Conservation (phyloP, 1,140 invertebrate genomes). For the Caenorhabditis remanei region DNA sequence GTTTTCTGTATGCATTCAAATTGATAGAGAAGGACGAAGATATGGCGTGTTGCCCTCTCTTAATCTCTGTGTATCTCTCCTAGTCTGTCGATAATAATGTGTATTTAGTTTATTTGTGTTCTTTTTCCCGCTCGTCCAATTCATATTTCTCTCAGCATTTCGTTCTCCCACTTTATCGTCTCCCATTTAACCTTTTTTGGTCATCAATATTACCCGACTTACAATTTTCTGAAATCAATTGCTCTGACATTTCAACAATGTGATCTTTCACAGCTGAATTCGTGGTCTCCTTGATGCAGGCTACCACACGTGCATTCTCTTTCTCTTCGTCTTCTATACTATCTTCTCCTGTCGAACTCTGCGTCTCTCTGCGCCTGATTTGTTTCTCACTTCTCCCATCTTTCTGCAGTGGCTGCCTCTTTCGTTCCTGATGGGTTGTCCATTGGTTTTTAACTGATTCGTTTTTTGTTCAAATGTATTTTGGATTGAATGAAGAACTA, state of each 20-base stretch:
- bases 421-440: slow-evolving; percentile 4
- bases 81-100: slow-evolving; percentile 29
- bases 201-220: too few relatives aligned
- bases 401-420: background rate
- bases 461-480: background rate
- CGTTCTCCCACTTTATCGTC: background rate
- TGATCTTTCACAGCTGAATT: background rate
- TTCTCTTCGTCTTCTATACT: background rate
- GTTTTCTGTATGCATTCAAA: slow-evolving; percentile 19
- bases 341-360: background rate
- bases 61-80: background rate
- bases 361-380: background rate
- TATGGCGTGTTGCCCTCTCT: background rate
- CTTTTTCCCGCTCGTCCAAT: background rate
- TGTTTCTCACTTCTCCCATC: background rate
- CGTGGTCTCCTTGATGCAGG: background rate
- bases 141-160: background rate
- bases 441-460: background rate
- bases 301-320: background rate
- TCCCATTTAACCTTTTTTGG: background rate
- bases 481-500: background rate
- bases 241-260: background rate
- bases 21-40: slow-evolving; percentile 1
- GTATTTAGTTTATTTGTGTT: slow-evolving; percentile 51
- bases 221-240: background rate